These are phyloP conservation scores for Ochropacha duplaris DNA, from an alignment of 2,888 invertebrate genomes.

Conservation along the genomic window DNA sequence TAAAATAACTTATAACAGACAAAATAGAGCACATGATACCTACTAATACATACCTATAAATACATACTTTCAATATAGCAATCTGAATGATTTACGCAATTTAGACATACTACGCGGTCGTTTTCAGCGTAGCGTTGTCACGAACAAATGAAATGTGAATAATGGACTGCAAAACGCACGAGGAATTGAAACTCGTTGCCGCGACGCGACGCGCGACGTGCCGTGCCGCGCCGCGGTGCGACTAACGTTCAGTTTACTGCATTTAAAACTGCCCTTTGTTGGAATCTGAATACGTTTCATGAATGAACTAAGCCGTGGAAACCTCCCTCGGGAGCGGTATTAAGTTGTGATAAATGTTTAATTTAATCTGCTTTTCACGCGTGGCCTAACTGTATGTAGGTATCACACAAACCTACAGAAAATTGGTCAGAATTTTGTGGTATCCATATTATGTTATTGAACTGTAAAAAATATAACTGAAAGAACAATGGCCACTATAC, in stretches of 20 bases:
- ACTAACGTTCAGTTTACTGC: constrained; percentile 32
- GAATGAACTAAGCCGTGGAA: background rate
- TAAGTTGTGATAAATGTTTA: background rate
- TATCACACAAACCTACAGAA: no score
- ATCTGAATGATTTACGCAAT: constrained; percentile 44
- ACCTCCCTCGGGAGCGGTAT: background rate
- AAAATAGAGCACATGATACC: background rate
- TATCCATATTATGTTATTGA: background rate
- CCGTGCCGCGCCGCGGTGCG: constrained; percentile 17
- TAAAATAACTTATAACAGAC: background rate
- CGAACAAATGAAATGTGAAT: constrained; percentile 58
- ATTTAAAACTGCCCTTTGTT: constrained; percentile 17
- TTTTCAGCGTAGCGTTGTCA: constrained; percentile 40
- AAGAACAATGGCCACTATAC: background rate
- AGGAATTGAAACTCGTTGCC: constrained; percentile 50
- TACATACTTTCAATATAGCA: constrained; percentile 18
- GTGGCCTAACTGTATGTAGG: background rate
- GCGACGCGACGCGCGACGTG: constrained; percentile 21
- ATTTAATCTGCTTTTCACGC: background rate
- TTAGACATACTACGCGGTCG: constrained; percentile 21
- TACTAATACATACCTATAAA: constrained; percentile 16
- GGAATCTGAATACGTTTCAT: background rate
- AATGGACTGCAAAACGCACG: constrained; percentile 52
- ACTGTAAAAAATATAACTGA: background rate
- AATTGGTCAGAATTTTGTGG: background rate